Evolutionary conservation across 1,140 invertebrate genomes (phyloP).

Genomic region (Augochlora pura): DNA sequence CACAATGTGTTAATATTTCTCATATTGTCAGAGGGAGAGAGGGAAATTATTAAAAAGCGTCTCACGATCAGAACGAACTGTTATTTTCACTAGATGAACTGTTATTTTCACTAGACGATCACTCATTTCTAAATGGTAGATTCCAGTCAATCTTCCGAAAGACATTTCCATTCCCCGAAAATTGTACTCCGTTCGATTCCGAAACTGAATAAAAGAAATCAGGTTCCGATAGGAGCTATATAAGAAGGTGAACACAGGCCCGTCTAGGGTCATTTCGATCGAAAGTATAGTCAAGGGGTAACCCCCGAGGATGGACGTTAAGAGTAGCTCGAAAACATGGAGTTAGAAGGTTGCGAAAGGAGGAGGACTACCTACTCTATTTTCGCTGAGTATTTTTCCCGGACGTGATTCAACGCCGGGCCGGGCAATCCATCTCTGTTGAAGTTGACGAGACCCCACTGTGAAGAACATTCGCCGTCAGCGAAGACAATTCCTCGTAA

Average conservation of each 20-base stretch:
- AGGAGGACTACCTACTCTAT: neutral
- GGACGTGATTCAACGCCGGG: constrained; percentile 14
- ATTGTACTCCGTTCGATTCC: neutral
- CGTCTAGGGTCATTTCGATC: constrained; percentile 4
- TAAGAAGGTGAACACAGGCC: neutral
- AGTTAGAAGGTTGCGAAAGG: neutral
- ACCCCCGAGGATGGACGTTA: constrained; percentile 6
- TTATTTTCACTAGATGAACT: too few relatives aligned
- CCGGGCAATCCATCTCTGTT: constrained; percentile 10
- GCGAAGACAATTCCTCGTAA: neutral
- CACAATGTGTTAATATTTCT: too few relatives aligned
- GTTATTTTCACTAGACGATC: neutral
- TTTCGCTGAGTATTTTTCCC: constrained; percentile 11
- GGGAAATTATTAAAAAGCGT: too few relatives aligned
- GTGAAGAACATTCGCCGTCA: constrained; percentile 4
- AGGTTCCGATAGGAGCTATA: neutral
- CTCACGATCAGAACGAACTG: too few relatives aligned
- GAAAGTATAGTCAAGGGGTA: neutral
- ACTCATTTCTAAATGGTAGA: too few relatives aligned
- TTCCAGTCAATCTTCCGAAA: neutral
- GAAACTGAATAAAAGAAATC: neutral
- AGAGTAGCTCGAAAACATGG: neutral
- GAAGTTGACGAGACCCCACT: neutral
- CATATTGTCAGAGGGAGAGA: too few relatives aligned
- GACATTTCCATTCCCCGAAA: neutral